Conservation (phyloP, 2,888 invertebrate species). For the Cancer borealis region DNA sequence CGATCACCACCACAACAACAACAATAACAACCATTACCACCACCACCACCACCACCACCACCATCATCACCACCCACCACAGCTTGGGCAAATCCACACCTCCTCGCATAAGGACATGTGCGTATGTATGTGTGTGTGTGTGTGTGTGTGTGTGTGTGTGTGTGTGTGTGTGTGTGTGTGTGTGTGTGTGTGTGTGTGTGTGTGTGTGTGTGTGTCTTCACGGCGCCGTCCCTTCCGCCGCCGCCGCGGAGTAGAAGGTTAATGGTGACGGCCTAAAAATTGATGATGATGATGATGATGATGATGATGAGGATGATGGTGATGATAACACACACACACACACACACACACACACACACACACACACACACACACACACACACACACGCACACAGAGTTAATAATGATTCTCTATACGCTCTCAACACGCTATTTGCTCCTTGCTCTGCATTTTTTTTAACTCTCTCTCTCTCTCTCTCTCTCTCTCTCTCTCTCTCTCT, state of each 20-base stretch:
- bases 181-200: background rate
- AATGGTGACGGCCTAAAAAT: background rate
- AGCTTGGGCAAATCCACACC: too few relatives aligned
- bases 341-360: background rate
- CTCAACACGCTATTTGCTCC: too few relatives aligned
- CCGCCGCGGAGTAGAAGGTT: too few relatives aligned
- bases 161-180: constrained; percentile 20
- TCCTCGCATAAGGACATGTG: too few relatives aligned
- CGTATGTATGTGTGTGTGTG: background rate
- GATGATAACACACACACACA: background rate
- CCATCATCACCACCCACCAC: background rate
- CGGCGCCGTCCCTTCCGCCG: too few relatives aligned
- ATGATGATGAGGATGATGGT: too few relatives aligned
- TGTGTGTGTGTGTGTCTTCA: too few relatives aligned
- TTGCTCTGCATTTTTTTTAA: too few relatives aligned
- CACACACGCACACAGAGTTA: too few relatives aligned
- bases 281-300: background rate
- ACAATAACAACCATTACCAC: background rate
- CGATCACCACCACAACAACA: background rate
- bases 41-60: constrained; percentile 1
- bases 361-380: background rate
- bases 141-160: constrained; percentile 20
- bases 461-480: too few relatives aligned
- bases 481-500: background rate
- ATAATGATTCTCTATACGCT: too few relatives aligned